phyloP scores from a whole-genome alignment of 2,113 vertebrate genomes.

The Eptesicus fuscus region DNA sequence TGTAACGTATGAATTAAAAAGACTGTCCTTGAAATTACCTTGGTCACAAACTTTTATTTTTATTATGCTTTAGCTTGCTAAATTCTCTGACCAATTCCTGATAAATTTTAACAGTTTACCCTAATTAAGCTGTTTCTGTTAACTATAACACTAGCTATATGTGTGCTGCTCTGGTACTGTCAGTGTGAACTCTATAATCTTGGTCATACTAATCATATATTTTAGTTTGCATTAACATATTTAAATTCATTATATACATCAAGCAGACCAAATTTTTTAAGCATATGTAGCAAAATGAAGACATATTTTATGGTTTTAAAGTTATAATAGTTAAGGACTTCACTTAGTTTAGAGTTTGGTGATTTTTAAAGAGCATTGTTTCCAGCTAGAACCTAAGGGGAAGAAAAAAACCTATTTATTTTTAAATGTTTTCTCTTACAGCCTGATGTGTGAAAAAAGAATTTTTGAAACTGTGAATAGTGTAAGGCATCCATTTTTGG shows the following conservation, averaged over 20 bases:
- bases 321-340: background rate
- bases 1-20: slow-evolving; percentile 14
- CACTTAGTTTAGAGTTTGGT: background rate
- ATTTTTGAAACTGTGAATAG: slow-evolving; percentile 99
- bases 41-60: background rate
- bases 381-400: background rate
- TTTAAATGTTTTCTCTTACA: slow-evolving; percentile 78
- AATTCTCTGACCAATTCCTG: background rate
- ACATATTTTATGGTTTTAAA: slow-evolving; percentile 21
- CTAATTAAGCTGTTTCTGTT: background rate
- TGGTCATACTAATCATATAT: background rate
- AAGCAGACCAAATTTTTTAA: background rate
- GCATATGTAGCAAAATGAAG: background rate
- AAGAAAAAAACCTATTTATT: background rate
- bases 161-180: background rate
- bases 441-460: slow-evolving; percentile 99
- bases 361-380: slow-evolving; percentile 25
- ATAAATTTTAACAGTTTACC: background rate
- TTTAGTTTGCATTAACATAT: slow-evolving; percentile 30
- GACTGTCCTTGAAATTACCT: slow-evolving; percentile 19
- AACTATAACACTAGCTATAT: background rate
- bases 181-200: background rate
- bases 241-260: background rate
- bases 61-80: background rate
- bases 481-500: slow-evolving; percentile 98